Base-by-base conservation (phyloP, 2,113 vertebrate genomes). In the Alligator sinensis region DNA sequence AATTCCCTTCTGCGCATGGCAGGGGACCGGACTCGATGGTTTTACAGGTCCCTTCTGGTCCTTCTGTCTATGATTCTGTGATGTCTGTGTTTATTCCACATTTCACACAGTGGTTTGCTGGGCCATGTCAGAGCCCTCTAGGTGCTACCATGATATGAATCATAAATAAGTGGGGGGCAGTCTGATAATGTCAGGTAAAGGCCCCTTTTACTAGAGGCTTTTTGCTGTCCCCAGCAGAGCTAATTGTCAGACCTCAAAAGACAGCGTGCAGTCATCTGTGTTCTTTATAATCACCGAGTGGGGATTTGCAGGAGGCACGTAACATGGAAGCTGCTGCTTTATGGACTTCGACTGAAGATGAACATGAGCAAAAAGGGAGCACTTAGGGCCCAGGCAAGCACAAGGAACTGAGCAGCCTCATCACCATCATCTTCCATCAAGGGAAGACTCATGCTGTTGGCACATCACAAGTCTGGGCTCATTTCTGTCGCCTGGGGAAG, bases 131-230 rank as follows among this genome's bases (percentile, higher is more conserved):
- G 47, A 47, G 68, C 14, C 64, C n/a, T 28, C 64, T 16, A n/a
- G 64, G 3, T n/a, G 64, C 30, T 38, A 13, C 30, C 34, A 30
- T 10, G 21, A 21, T 70, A 34, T n/a, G 21, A 17, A 3, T 34
- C 21, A 19, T 70, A 18, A 47, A 47, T 47, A 6, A 47, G 47
- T 47, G 47, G 47, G 47, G 47, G 47, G 47, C 72, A 58, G 76
- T 17, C 34, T 76, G 28, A 14, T 6, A 28, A 77, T 47, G 79
- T 27, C 47, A n/a, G 16, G 34, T n/a, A 59, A 24, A 63, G 61
- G 79, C 8, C 6, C 14, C 34, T 38, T 27, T 30, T 47, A 11
- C 0, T 0, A 58, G 58, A 17, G 16, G 11, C 18, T 47, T 66
- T 68, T 66, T 25, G 11, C 21, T n/a, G 4, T 60, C 86, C 30